Evolutionary conservation across 1,140 invertebrate species (phyloP), one percentile per base, ranked within the genome.

Genomic region (Aphelenchoides avenae): DNA sequence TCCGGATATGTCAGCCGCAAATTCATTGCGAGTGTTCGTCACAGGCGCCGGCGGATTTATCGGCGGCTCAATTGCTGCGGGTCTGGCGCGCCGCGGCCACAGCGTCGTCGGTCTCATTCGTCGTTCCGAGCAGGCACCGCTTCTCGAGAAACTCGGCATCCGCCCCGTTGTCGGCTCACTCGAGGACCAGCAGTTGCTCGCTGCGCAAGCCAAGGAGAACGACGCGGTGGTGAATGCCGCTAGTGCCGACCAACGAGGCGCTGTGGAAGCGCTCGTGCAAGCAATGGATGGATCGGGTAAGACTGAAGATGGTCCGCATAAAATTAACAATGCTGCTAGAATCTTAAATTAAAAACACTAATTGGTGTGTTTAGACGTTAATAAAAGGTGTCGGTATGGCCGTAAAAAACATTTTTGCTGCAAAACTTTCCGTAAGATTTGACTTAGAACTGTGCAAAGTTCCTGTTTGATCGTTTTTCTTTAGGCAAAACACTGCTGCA

Each of bases 11-110:
- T n/a, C n/a, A n/a, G n/a, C n/a, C n/a, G n/a, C n/a, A n/a, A n/a
- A n/a, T n/a, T n/a, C 42, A 34, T 39, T 44, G 42, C 13, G 39
- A 9, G 42, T 44, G 42, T 44, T 44, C 15, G 13, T 44, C 13
- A 44, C 42, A 11, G 42, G 42, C 11, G 42, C 42, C 13, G 39
- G 42, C 15, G 42, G 42, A 9, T 44, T 44, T 34, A 44, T 44
- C 15, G 42, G 42, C 42, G 42, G 42, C 42, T n/a, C 42, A 39
- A 44, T 44, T 39, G 42, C 42, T 34, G 42, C 39, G 13, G 42
- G 13, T 13, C 39, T 44, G 42, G 15, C 34, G 11, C 11, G 39
- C 13, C 13, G 13, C 42, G 42, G 42, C 15, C 42, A 44, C 15
- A 11, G 11, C 13, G 42, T 44, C 13, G 13, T 13, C 15, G 42